A percentile compares a stretch with the other conserved stretches of the same genome.
phyloP scores from a whole-genome alignment of 2,113 vertebrate genomes.

The Myotis brandtii region DNA sequence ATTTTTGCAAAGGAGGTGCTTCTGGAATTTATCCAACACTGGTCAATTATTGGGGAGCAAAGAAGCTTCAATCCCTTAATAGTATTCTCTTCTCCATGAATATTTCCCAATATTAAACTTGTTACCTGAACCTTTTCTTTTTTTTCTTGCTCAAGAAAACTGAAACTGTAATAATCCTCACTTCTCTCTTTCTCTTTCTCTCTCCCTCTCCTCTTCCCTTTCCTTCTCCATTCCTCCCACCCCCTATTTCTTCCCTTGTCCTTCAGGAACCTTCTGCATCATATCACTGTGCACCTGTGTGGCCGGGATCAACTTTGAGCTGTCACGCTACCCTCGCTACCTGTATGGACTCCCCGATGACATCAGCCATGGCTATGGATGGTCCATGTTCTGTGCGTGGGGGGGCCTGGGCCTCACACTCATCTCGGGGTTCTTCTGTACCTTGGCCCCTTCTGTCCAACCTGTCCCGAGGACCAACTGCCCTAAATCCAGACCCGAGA shows the following conservation, averaged over 20 bases:
- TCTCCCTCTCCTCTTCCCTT: not conserved
- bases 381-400: constrained; percentile 99
- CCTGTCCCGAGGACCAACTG: constrained; percentile 96
- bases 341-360: constrained; percentile 96
- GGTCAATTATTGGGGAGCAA: not conserved
- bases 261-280: constrained; percentile 98
- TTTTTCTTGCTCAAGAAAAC: not conserved
- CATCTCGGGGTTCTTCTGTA: constrained; percentile 98
- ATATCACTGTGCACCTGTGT: constrained; percentile 99
- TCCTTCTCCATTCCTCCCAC: constrained; percentile 55
- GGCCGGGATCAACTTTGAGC: constrained; percentile 98
- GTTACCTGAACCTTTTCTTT: not conserved
- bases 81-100: accelerated
- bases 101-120: not conserved
- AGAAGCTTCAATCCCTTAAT: not conserved
- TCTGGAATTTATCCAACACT: not conserved
- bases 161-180: not conserved
- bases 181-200: not conserved
- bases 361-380: constrained; percentile 98
- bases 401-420: constrained; percentile 97
- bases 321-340: constrained; percentile 96
- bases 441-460: constrained; percentile 97
- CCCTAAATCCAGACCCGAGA: constrained; percentile 97
- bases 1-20: not conserved
- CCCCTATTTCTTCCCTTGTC: not conserved